Conservation (phyloP, 1,140 invertebrate species). For the Eriosoma lanigerum region DNA sequence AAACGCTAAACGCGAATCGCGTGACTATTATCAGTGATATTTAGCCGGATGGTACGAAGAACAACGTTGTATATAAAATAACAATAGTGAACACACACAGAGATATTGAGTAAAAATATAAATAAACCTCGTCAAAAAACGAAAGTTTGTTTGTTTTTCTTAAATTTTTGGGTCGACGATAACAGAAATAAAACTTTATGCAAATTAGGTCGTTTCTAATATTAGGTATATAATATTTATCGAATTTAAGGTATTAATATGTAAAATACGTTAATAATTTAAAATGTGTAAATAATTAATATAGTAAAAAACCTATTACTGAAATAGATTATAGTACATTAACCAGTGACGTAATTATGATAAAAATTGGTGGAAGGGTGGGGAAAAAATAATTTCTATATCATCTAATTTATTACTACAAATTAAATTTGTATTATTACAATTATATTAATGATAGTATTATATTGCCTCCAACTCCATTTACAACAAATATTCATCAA, state of each 20-base stretch:
- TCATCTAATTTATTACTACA: no score
- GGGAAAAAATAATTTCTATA: no score
- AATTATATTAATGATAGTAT: no score
- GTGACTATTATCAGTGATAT: constrained; percentile 32
- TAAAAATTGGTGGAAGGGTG: no score
- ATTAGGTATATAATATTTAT: no score
- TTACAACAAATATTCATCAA: no score
- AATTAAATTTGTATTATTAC: no score
- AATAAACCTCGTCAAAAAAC: constrained; percentile 17
- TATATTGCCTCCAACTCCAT: no score
- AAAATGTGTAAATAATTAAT: no score
- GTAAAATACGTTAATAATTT: background rate
- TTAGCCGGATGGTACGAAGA: constrained; percentile 39
- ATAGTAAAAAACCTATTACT: no score
- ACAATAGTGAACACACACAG: background rate
- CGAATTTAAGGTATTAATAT: background rate
- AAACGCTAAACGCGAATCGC: constrained; percentile 7
- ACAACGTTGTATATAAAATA: background rate
- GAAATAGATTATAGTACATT: no score
- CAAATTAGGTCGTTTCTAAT: background rate
- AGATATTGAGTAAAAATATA: background rate
- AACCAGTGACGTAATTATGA: no score
- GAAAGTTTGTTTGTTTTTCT: background rate
- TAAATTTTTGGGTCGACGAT: background rate
- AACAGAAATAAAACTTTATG: background rate